Percentiles rank a stretch among this genome's conserved stretches.
phyloP scores from a whole-genome alignment of 2,113 vertebrate genomes.

The Gnathonemus echidnorhynchus region DNA sequence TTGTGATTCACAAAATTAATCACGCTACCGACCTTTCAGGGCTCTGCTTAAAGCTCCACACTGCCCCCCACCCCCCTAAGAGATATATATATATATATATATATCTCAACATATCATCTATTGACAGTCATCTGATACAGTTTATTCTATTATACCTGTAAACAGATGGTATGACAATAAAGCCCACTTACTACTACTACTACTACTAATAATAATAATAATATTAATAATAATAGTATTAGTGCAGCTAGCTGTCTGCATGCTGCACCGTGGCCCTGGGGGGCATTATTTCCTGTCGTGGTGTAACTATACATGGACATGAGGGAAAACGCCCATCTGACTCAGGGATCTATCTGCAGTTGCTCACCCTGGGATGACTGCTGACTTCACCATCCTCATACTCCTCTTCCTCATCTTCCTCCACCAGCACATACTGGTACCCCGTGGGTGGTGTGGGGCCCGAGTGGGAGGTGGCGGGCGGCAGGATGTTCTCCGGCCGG shows the following conservation, averaged over 20 bases:
- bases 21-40: not conserved
- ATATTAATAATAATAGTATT: not conserved
- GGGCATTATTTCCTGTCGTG: not conserved
- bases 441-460: not conserved
- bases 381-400: not conserved
- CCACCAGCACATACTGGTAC: conserved; percentile 62
- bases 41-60: not conserved
- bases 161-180: not conserved
- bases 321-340: not conserved
- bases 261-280: not conserved
- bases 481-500: conserved; percentile 17
- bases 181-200: not conserved
- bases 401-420: conserved; percentile 47
- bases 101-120: not conserved
- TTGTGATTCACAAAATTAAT: not conserved
- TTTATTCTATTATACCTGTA: not conserved
- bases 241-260: not conserved
- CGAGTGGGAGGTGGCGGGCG: not conserved
- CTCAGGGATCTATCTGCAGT: not conserved
- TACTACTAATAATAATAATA: no score
- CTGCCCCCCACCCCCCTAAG: not conserved
- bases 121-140: not conserved
- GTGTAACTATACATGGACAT: not conserved
- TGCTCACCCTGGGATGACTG: conserved; percentile 18
- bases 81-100: not conserved